These are phyloP conservation scores for Sebastes paucispinis DNA, from an alignment of 2,797 vertebrate genomes.

Conservation along the genomic window DNA sequence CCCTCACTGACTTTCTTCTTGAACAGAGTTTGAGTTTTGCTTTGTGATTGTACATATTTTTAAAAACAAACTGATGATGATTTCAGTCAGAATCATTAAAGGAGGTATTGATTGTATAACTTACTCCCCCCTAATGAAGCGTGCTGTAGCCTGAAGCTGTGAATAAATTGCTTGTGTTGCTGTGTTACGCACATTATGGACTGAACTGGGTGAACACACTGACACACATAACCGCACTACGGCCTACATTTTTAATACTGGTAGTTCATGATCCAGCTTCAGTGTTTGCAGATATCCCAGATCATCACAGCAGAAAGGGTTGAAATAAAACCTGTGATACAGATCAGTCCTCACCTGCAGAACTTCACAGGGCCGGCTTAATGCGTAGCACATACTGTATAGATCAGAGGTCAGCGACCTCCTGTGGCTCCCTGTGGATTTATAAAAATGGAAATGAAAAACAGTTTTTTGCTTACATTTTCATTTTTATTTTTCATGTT, in stretches of 20 bases:
- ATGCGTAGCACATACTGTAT: too few species aligned
- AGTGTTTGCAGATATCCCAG: neutral
- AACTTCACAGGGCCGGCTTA: too few species aligned
- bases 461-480: too few species aligned
- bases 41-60: neutral
- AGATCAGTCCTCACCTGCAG: too few species aligned
- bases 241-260: neutral
- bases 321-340: too few species aligned
- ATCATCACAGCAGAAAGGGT: too few species aligned
- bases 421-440: too few species aligned
- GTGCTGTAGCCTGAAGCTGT: conserved; percentile 40
- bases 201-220: conserved; percentile 43
- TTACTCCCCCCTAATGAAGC: conserved; percentile 22
- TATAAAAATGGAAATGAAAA: too few species aligned
- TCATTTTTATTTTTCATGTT: too few species aligned
- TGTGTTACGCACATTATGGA: neutral
- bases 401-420: too few species aligned
- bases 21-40: neutral
- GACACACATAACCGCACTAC: conserved; percentile 39
- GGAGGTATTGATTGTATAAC: conserved; percentile 28
- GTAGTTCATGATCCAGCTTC: neutral
- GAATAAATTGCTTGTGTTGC: conserved; percentile 32
- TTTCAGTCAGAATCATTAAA: neutral
- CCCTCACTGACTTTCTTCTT: neutral
- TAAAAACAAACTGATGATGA: neutral